These are phyloP conservation scores for Polietes domitor DNA, from an alignment of 2,888 invertebrate species.

Conservation along the genomic window DNA sequence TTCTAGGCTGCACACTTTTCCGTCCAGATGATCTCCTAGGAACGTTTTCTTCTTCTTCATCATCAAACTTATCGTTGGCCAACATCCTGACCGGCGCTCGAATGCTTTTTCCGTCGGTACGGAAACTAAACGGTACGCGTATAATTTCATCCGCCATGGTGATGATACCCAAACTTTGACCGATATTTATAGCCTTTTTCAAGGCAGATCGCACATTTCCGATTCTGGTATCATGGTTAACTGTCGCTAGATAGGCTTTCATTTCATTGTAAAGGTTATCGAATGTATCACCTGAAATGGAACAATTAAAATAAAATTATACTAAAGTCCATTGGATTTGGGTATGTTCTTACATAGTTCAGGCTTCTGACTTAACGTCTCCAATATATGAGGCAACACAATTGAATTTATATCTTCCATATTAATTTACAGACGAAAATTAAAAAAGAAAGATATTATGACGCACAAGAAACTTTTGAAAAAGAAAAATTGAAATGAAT, in stretches of 20 bases:
- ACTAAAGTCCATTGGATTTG: no score
- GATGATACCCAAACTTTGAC: constrained; percentile 65
- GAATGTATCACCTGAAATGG: constrained; percentile 67
- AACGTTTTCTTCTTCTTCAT: no score
- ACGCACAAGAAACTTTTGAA: no score
- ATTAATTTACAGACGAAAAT: no score
- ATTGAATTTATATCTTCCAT: constrained; percentile 60
- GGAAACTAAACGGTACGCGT: constrained; percentile 63
- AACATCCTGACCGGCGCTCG: background rate
- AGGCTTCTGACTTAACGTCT: constrained; percentile 61
- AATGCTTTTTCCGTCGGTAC: constrained; percentile 6
- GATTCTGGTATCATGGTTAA: constrained; percentile 27
- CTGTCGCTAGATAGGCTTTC: constrained; percentile 42
- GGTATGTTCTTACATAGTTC: constrained; percentile 65
- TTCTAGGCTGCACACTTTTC: background rate
- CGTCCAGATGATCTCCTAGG: background rate
- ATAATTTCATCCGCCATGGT: constrained; percentile 56
- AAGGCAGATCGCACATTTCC: constrained; percentile 44
- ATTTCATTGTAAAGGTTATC: constrained; percentile 64
- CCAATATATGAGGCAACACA: constrained; percentile 63
- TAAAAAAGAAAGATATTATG: no score
- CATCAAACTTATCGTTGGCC: background rate
- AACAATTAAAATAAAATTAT: background rate
- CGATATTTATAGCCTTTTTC: constrained; percentile 60
- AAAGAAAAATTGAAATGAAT: no score